phyloP scores from a whole-genome alignment of 2,797 vertebrate genomes.

The Tiaroga cobitis region DNA sequence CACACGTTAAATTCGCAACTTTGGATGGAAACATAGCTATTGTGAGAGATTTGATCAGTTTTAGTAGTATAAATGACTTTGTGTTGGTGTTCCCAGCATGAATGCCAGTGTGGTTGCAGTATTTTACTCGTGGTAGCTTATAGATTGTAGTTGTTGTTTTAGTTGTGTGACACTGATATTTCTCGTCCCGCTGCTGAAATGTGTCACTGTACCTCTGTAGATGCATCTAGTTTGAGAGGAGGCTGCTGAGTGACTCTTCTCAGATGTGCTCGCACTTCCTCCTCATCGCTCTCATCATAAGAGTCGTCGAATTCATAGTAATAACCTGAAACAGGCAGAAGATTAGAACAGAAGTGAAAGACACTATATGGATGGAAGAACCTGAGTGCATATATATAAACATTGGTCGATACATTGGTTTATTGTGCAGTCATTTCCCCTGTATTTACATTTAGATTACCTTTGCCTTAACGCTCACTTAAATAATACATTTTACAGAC shows the following conservation, averaged over 20 bases:
- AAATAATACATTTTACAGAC: too few relatives aligned
- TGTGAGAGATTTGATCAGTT: neutral
- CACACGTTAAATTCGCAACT: too few relatives aligned
- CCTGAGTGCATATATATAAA: neutral
- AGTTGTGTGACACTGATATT: neutral
- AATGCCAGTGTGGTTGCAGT: neutral
- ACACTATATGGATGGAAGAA: neutral
- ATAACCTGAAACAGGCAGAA: slow-evolving; percentile 81
- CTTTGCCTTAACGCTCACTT: too few relatives aligned
- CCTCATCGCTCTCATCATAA: slow-evolving; percentile 93
- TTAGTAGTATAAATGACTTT: neutral
- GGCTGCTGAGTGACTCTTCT: slow-evolving; percentile 92
- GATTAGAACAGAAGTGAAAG: slow-evolving; percentile 9
- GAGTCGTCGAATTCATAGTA: slow-evolving; percentile 87
- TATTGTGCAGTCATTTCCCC: too few relatives aligned
- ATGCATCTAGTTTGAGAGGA: slow-evolving; percentile 93
- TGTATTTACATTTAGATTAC: too few relatives aligned
- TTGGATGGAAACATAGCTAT: neutral
- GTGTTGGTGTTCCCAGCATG: neutral
- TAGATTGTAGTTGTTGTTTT: too few relatives aligned
- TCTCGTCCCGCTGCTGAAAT: neutral
- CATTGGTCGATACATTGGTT: too few relatives aligned
- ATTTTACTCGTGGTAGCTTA: too few relatives aligned
- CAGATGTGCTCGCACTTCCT: slow-evolving; percentile 94
- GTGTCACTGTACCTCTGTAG: slow-evolving; percentile 82